Base-by-base conservation (phyloP, 2,797 vertebrate species). In the Micrastur ruficollis region DNA sequence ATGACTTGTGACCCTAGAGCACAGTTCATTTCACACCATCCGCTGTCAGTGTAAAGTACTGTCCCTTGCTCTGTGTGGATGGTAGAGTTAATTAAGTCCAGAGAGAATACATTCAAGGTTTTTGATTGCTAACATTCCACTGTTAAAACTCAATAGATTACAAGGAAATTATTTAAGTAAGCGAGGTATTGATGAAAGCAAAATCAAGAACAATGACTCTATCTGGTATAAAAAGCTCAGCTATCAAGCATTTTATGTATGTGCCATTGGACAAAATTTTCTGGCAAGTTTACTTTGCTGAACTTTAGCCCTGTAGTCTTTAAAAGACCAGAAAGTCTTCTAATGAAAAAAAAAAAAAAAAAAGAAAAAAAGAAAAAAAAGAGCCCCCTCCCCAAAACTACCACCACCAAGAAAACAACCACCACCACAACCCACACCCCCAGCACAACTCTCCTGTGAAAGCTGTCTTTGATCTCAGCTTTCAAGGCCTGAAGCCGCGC, bases 371-470 rank as follows among this genome's bases (percentile, higher is more conserved):
- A 6, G 0, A 11, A 31, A 53, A 22, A 17, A 59, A 23, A 5
- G 6, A 7, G 11, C 7, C 16, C 23, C 52, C n/a, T 65, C 20
- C 2, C 7, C 9, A 31, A 34, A 81, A 23, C 7, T 5, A 55
- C 1, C 5, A 40, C 0, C 46, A 58, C 2, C 17, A 34, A 53
- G 49, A 61, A 8, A 4, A 5, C 3, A 42, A 71, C 22, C 6
- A 52, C 1, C 23, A 31, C 5, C 16, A 46, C 19, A 93, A 34
- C 4, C 1, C 8, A n/a, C 12, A 61, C 1, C 2, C 0, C 0
- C 12, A 76, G 12, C 4, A 6, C 7, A 67, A 17, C 5, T 66
- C 7, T 27, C 4, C 7, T 50, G 7, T 42, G 38, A 56, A 4
- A 25, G 4, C 70, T 81, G 90, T 68, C 11, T 76, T 86, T 67